A percentile compares a stretch with the other conserved stretches of the same genome.
Conservation (phyloP, 2,888 invertebrate genomes). For the Drosophila setosimentum region DNA sequence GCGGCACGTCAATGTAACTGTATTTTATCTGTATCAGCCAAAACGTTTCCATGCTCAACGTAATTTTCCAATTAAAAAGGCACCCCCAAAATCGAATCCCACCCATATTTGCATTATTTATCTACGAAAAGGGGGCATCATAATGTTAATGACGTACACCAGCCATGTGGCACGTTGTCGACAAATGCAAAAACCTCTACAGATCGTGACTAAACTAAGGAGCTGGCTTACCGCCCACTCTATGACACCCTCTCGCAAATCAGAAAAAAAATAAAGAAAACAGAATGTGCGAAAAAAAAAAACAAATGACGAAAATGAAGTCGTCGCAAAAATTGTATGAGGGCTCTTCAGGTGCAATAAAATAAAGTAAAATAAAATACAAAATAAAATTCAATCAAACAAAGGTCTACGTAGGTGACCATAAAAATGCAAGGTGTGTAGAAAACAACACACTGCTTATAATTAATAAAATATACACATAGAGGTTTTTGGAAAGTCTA, state of each 20-base stretch:
- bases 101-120: slow-evolving; percentile 57
- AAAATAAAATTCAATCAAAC: slow-evolving; percentile 65
- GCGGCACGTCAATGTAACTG: neutral
- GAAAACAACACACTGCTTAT: slow-evolving; percentile 52
- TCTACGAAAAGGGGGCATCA: slow-evolving; percentile 17
- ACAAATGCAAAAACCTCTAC: slow-evolving; percentile 20
- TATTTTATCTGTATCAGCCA: slow-evolving; percentile 1
- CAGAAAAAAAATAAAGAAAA: slow-evolving; percentile 1
- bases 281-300: slow-evolving; percentile 43
- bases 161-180: slow-evolving; percentile 51
- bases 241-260: slow-evolving; percentile 15
- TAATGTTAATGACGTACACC: slow-evolving; percentile 63
- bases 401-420: slow-evolving; percentile 57
- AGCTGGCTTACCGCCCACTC: slow-evolving; percentile 58
- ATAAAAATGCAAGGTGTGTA: slow-evolving; percentile 80
- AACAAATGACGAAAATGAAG: slow-evolving; percentile 38
- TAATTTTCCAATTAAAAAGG: slow-evolving; percentile 49
- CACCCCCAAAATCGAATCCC: slow-evolving; percentile 41
- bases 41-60: slow-evolving; percentile 38
- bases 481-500: slow-evolving; percentile 74
- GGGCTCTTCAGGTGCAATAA: slow-evolving; percentile 49
- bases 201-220: slow-evolving; percentile 72
- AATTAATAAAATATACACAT: slow-evolving; percentile 79
- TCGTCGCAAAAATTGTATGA: slow-evolving; percentile 56
- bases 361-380: slow-evolving; percentile 47